phyloP scores from a whole-genome alignment of 2,797 vertebrate species.

The Labroides dimidiatus region DNA sequence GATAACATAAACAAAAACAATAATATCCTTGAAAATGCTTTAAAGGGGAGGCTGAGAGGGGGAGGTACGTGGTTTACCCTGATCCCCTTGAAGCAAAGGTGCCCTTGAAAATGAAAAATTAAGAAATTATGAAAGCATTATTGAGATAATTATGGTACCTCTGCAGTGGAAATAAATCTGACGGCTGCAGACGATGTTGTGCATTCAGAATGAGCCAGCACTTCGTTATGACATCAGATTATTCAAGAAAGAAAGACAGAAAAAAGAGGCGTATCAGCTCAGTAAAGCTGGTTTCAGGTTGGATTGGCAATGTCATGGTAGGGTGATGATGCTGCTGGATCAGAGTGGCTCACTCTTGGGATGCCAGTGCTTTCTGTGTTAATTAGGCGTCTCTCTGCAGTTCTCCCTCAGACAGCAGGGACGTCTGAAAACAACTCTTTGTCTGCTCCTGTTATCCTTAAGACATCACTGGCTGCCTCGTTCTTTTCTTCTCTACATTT shows the following conservation, averaged over 20 bases:
- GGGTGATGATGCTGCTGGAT: slow-evolving; percentile 57
- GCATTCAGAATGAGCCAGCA: slow-evolving; percentile 13
- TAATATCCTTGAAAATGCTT: too few relatives aligned
- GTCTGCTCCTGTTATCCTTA: slow-evolving; percentile 43
- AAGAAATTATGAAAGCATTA: neutral
- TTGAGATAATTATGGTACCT: slow-evolving; percentile 29
- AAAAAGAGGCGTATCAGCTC: slow-evolving; percentile 15
- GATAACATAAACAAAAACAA: too few relatives aligned
- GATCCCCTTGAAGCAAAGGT: neutral
- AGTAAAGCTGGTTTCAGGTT: slow-evolving; percentile 39
- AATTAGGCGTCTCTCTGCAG: slow-evolving; percentile 66
- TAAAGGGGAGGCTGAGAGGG: too few relatives aligned
- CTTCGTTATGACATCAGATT: slow-evolving; percentile 40
- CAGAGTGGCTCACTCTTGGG: slow-evolving; percentile 48
- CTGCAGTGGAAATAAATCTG: slow-evolving; percentile 16
- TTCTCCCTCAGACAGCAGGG: slow-evolving; percentile 32
- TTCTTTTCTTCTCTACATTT: slow-evolving; percentile 17
- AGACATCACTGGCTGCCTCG: slow-evolving; percentile 2
- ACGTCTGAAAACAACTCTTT: slow-evolving; percentile 63
- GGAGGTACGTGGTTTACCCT: too few relatives aligned
- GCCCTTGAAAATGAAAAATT: neutral
- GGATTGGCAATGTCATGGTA: slow-evolving; percentile 45
- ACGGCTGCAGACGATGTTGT: slow-evolving; percentile 3
- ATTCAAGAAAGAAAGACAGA: slow-evolving; percentile 7
- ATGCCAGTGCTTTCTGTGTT: slow-evolving; percentile 55